Evolutionary conservation across 2,113 vertebrate species (phyloP).

Genomic region (Stigmatopora argus): DNA sequence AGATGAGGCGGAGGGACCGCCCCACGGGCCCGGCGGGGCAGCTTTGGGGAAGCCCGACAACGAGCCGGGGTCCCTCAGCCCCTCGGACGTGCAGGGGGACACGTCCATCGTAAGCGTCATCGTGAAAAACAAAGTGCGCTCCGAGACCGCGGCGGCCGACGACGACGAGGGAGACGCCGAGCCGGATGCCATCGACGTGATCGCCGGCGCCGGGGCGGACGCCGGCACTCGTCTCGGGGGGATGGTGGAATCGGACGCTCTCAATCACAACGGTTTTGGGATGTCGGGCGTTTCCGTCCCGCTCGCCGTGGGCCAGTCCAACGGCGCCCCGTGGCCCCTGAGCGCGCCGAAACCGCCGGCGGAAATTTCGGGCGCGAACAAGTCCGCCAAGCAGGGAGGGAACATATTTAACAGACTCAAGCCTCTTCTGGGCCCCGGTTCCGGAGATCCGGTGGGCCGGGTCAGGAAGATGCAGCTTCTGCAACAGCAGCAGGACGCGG

Average conservation of each 20-base stretch:
- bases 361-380: constrained; percentile 45
- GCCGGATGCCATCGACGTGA: constrained; percentile 57
- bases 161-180: constrained; percentile 47
- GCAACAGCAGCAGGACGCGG: constrained; percentile 69
- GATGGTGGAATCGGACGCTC: constrained; percentile 58
- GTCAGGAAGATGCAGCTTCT: constrained; percentile 73
- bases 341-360: constrained; percentile 61
- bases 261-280: constrained; percentile 68
- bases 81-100: constrained; percentile 64
- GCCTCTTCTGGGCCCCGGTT: constrained; percentile 69
- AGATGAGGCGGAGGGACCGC: constrained; percentile 72
- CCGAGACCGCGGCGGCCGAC: constrained; percentile 69
- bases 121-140: constrained; percentile 87
- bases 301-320: constrained; percentile 64
- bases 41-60: constrained; percentile 56
- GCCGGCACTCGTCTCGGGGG: constrained; percentile 58
- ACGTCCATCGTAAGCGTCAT: constrained; percentile 87
- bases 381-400: constrained; percentile 59
- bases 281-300: constrained; percentile 56
- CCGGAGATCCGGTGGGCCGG: constrained; percentile 69
- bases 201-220: constrained; percentile 56
- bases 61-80: constrained; percentile 58
- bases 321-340: constrained; percentile 70
- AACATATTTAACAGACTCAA: constrained; percentile 75
- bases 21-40: constrained; percentile 57